A percentile compares a stretch with the other conserved stretches of the same genome.
Conservation (phyloP, 1,140 invertebrate genomes). For the Sweltsa coloradensis region DNA sequence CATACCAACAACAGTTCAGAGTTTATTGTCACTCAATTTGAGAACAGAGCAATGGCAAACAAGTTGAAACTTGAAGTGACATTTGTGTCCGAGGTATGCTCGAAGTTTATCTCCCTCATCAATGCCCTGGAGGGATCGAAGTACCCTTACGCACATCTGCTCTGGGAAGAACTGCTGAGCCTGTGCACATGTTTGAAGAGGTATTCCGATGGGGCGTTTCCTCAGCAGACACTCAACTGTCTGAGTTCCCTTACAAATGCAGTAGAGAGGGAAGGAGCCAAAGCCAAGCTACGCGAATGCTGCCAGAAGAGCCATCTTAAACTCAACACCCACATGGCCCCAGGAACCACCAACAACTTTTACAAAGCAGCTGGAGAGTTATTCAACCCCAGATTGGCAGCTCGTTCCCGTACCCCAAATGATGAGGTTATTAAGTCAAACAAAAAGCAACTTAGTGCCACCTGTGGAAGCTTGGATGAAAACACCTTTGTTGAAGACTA, state of each 20-base stretch:
- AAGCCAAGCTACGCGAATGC: neutral
- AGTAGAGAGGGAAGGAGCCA: neutral
- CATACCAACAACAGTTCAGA: neutral
- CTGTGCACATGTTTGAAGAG: neutral
- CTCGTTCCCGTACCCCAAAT: too few relatives aligned
- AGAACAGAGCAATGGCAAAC: neutral
- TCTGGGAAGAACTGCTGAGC: neutral
- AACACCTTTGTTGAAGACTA: slow-evolving; percentile 1
- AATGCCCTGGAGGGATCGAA: neutral
- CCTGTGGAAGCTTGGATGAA: slow-evolving; percentile 1
- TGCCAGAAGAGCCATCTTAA: neutral
- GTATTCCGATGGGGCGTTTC: neutral
- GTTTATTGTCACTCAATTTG: neutral
- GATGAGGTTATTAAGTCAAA: too few relatives aligned
- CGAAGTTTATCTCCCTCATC: neutral
- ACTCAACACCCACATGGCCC: slow-evolving; percentile 3
- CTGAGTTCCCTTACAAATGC: neutral
- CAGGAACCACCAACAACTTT: neutral
- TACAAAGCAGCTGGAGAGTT: neutral
- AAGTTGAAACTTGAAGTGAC: neutral
- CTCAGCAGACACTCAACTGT: neutral
- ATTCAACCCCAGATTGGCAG: neutral
- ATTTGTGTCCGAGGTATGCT: neutral
- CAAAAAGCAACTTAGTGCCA: neutral
- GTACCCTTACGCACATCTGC: neutral